Conservation (phyloP, 1,140 invertebrate species). For the Trinorchestia longiramus region DNA sequence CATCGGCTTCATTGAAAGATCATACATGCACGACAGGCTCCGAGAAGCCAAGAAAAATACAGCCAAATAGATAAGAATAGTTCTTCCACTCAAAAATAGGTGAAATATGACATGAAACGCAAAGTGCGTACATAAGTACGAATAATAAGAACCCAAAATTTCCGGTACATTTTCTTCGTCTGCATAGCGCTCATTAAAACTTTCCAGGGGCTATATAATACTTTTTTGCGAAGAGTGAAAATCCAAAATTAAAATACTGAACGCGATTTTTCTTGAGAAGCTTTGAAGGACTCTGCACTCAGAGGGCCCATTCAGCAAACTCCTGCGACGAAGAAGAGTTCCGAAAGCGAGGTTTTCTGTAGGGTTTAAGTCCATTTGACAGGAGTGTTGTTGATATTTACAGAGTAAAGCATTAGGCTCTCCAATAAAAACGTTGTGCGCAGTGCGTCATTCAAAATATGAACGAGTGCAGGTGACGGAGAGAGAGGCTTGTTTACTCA, state of each 20-base stretch:
- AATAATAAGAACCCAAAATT: background rate
- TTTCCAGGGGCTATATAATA: background rate
- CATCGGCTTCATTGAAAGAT: background rate
- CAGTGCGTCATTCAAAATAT: background rate
- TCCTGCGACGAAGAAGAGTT: background rate
- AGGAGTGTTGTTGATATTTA: conserved; percentile 49
- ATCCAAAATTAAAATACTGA: background rate
- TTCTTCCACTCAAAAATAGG: background rate
- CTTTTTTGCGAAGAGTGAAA: conserved; percentile 18
- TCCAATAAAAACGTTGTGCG: background rate
- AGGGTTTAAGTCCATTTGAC: conserved; percentile 35
- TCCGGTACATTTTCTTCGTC: background rate
- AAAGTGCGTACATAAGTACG: background rate
- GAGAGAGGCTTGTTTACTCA: background rate
- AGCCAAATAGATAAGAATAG: background rate
- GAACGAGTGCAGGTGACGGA: background rate
- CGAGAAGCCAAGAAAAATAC: background rate
- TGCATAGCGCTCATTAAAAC: background rate
- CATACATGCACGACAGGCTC: background rate
- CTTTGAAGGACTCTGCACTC: conserved; percentile 39
- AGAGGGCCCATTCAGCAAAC: conserved; percentile 36
- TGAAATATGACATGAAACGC: background rate
- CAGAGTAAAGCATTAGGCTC: conserved; percentile 28
- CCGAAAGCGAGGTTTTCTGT: background rate
- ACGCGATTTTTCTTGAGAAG: conserved; percentile 1